phyloP scores from a whole-genome alignment of 2,113 vertebrate species.

The Hippocampus guttulatus region DNA sequence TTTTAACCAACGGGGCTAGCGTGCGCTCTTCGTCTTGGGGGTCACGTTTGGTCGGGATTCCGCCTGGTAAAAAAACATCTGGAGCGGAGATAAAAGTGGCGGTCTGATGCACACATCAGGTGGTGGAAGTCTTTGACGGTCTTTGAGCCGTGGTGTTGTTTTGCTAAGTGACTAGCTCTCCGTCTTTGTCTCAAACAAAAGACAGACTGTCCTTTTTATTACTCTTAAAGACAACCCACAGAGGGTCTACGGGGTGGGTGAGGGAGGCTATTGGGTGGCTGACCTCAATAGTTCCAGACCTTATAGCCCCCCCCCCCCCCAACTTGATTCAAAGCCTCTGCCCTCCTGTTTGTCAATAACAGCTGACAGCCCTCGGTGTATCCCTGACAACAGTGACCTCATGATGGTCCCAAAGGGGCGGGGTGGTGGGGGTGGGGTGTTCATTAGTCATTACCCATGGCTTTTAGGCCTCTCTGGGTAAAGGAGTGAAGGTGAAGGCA shows the following conservation, averaged over 20 bases:
- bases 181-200: slow-evolving; percentile 35
- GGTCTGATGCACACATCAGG: slow-evolving; percentile 8
- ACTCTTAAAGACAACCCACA: slow-evolving; percentile 23
- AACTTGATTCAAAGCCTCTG: slow-evolving; percentile 25
- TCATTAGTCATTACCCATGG: slow-evolving; percentile 12
- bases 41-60: not conserved
- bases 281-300: slow-evolving; percentile 26
- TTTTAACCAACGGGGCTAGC: not conserved
- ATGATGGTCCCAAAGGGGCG: slow-evolving; percentile 33
- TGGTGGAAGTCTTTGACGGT: slow-evolving; percentile 2
- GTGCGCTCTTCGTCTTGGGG: not conserved
- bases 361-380: slow-evolving; percentile 38
- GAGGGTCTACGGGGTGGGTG: slow-evolving; percentile 18
- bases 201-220: slow-evolving; percentile 34
- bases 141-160: slow-evolving; percentile 11
- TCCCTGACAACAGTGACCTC: slow-evolving; percentile 55
- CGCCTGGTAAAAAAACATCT: not conserved
- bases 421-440: not conserved
- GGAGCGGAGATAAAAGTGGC: not conserved
- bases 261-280: slow-evolving; percentile 14
- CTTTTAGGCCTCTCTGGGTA: not conserved
- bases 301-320: slow-evolving; percentile 22
- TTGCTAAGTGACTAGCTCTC: slow-evolving; percentile 22
- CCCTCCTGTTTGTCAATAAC: slow-evolving; percentile 46
- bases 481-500: not conserved